Conservation (phyloP, 1,140 invertebrate genomes). For the Dinoponera quadriceps region DNA sequence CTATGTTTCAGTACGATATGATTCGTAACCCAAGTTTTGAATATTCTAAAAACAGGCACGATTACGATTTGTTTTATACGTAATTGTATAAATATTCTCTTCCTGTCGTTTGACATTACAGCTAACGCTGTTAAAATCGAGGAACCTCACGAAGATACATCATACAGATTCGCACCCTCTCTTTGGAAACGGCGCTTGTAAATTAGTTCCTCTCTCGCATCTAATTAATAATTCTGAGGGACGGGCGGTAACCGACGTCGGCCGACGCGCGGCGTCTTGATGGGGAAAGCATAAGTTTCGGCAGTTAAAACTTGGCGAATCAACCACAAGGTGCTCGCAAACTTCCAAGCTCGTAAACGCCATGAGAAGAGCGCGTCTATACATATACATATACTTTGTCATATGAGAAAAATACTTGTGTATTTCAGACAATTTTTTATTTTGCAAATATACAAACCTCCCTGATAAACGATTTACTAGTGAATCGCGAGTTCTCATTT, state of each 20-base stretch:
- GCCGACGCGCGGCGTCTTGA: not conserved
- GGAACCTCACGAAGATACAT: not conserved
- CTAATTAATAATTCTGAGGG: slow-evolving; percentile 51
- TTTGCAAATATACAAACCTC: too few relatives aligned
- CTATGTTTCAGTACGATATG: too few relatives aligned
- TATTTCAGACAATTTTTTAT: too few relatives aligned
- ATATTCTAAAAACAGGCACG: not conserved
- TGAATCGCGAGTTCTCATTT: too few relatives aligned
- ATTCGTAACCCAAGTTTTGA: not conserved
- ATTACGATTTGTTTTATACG: not conserved
- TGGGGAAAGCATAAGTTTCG: slow-evolving; percentile 9
- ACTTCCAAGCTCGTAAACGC: not conserved
- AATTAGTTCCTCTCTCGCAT: slow-evolving; percentile 56
- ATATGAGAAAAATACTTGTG: too few relatives aligned
- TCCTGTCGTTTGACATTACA: not conserved
- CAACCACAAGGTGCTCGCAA: slow-evolving; percentile 3
- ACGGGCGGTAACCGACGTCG: slow-evolving; percentile 26
- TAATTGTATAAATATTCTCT: not conserved
- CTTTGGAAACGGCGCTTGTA: slow-evolving; percentile 11
- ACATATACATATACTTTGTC: not conserved
- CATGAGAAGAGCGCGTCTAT: not conserved
- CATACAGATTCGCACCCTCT: not conserved
- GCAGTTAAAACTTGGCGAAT: slow-evolving; percentile 50
- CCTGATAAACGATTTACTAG: too few relatives aligned
- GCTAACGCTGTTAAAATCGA: not conserved